Evolutionary conservation across 1,140 invertebrate genomes (phyloP), one percentile per base, ranked within the genome.

Genomic region (Sycophila sp.): DNA sequence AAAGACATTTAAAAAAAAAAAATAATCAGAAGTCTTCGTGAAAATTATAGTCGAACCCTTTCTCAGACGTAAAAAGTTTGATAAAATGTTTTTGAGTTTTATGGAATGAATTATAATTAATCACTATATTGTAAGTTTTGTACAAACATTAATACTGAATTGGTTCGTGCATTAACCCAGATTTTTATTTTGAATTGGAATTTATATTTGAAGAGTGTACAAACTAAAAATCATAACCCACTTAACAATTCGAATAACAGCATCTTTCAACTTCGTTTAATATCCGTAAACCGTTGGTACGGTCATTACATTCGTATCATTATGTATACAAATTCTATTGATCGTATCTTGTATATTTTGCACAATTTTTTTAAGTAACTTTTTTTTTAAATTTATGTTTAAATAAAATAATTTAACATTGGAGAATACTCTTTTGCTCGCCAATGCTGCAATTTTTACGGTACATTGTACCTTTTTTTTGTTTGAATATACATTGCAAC

Each of bases 141-240:
- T 67, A 67, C 34, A 58, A 58, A 67, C 17, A 67, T 45, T 67
- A 67, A 67, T 64, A 51, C 32, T 40, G 49, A 65, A 30, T 28
- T 11, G 1, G 10, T 28, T 38, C 13, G n/a, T 55, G 6, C 8
- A 55, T 66, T 66, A 66, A 66, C 51, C 32, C 51, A 22, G 0
- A 32, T n/a, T 53, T n/a, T 6, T 19, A 49, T n/a, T n/a, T n/a
- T 22, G 36, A 4, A 11, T 58, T 58, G 2, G 24, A 10, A 10
- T 36, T 58, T 22, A 15, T 38, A 1, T 22, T 10, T 10, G 34
- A 4, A 32, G 8, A 36, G 24, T 36, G 24, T 59, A 40, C 19
- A 26, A 59, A 34, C n/a, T n/a, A n/a, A 30, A 53, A 30, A 38
- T n/a, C 5, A 28, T 38, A 53, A 38, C 19, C n/a, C n/a, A n/a